A percentile compares a stretch with the other conserved stretches of the same genome.
These are phyloP conservation scores for Crotalus helleri DNA, from an alignment of 2,113 vertebrate genomes.

Conservation along the genomic window DNA sequence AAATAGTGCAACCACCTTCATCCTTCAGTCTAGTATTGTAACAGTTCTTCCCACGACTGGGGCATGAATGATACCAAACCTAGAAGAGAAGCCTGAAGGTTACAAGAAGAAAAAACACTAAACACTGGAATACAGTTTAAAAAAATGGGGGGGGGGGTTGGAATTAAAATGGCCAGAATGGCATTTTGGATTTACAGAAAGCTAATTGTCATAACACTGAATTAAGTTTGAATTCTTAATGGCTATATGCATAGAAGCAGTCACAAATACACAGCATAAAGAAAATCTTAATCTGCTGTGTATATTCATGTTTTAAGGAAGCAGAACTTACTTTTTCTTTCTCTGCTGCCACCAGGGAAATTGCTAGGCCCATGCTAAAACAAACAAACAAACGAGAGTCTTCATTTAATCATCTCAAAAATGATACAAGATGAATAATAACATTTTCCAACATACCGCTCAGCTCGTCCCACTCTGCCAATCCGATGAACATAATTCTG, in stretches of 20 bases:
- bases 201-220: not conserved
- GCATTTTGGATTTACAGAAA: not conserved
- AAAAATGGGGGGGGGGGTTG: no score
- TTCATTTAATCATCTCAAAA: not conserved
- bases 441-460: conserved; percentile 72
- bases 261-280: not conserved
- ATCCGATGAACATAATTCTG: conserved; percentile 98
- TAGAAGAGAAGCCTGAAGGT: conserved; percentile 50
- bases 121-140: not conserved
- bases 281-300: not conserved
- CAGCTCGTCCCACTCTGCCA: conserved; percentile 93
- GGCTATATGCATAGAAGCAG: not conserved
- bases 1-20: conserved; percentile 95
- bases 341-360: conserved; percentile 94
- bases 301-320: not conserved
- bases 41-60: conserved; percentile 89
- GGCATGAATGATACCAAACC: conserved; percentile 97
- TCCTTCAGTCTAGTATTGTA: conserved; percentile 94
- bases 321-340: conserved; percentile 88
- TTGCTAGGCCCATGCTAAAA: conserved; percentile 93
- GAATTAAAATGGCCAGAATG: not conserved
- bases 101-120: not conserved
- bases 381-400: not conserved
- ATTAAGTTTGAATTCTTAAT: not conserved
- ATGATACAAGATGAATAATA: not conserved